Evolutionary conservation across 2,888 invertebrate species (phyloP).

Genomic region (Rugalucina vietnamica): DNA sequence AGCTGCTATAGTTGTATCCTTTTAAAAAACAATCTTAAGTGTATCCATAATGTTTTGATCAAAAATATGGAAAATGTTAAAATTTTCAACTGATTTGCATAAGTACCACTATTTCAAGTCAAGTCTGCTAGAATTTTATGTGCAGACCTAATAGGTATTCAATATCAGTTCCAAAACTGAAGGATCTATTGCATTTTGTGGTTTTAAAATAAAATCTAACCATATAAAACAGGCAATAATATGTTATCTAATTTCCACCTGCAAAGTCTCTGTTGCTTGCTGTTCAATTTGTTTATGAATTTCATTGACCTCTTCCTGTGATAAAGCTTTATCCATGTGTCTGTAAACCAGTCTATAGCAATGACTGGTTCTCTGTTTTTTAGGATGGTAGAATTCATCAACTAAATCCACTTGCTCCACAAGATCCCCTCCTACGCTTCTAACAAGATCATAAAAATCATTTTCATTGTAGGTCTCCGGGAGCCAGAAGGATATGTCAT

Average conservation of each 20-base stretch:
- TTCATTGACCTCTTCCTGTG: constrained; percentile 93
- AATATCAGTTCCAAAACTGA: too few relatives aligned
- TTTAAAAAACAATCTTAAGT: too few relatives aligned
- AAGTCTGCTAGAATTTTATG: too few relatives aligned
- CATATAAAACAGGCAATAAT: too few relatives aligned
- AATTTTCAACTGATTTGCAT: too few relatives aligned
- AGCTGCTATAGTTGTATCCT: too few relatives aligned
- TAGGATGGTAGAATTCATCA: constrained; percentile 94
- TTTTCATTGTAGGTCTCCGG: constrained; percentile 86
- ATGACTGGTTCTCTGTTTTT: constrained; percentile 92
- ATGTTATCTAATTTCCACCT: constrained; percentile 84
- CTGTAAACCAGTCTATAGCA: constrained; percentile 97
- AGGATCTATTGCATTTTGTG: too few relatives aligned
- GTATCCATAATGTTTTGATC: too few relatives aligned
- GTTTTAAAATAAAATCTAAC: too few relatives aligned
- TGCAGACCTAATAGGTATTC: too few relatives aligned
- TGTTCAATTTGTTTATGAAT: constrained; percentile 91
- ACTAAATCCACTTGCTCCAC: constrained; percentile 95
- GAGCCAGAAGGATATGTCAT: constrained; percentile 99
- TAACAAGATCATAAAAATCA: constrained; percentile 92
- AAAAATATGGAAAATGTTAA: too few relatives aligned
- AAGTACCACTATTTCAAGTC: too few relatives aligned
- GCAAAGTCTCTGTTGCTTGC: constrained; percentile 85
- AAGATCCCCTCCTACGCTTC: constrained; percentile 94
- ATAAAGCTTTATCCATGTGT: constrained; percentile 95